Evolutionary conservation across 2,888 invertebrate genomes (phyloP), one percentile per base, ranked within the genome.

Genomic region (Patella depressa): DNA sequence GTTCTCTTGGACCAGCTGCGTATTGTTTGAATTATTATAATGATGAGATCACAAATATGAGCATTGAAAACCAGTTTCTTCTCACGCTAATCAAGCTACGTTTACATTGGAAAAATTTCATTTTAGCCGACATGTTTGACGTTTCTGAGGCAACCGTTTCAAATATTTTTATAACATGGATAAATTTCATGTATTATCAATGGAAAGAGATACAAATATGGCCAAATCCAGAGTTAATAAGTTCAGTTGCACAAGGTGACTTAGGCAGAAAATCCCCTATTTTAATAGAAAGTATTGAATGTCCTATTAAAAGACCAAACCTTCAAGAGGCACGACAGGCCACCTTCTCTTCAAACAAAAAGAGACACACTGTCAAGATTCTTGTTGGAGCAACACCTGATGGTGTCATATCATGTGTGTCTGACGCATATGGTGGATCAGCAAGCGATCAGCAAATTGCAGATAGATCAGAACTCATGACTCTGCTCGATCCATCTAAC

Each of bases 211-310:
- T 79, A 19, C 53, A 83, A n/a, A 75, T 80, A 29, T 85, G 85
- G 83, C 82, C 81, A 65, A 57, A 24, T 4, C 54, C 72, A 75
- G 80, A 83, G 29, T 24, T 80, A 11, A 84, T 84, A 4, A 17
- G 74, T 17, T 81, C 72, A 73, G 82, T 79, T 65, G n/a, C 76
- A 19, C 84, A 83, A 71, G 65, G 71, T 69, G 81, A 78, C 75
- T 85, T 84, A 71, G 80, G 78, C 59, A 5, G 14, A 2, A 73
- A 82, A 29, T 85, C 79, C 74, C 85, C 85, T 55, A 75, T 83
- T n/a, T 81, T 86, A 57, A 69, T 86, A 19, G 83, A 86, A 82
- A 84, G 84, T 45, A 85, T 82, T 17, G 83, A 84, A 76, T 78
- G 74, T 73, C 82, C 84, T 12, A 75, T 84, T 17, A 79, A 82